These are phyloP conservation scores for Eulemur rubriventer DNA, from an alignment of 2,797 vertebrate species.

Conservation along the genomic window DNA sequence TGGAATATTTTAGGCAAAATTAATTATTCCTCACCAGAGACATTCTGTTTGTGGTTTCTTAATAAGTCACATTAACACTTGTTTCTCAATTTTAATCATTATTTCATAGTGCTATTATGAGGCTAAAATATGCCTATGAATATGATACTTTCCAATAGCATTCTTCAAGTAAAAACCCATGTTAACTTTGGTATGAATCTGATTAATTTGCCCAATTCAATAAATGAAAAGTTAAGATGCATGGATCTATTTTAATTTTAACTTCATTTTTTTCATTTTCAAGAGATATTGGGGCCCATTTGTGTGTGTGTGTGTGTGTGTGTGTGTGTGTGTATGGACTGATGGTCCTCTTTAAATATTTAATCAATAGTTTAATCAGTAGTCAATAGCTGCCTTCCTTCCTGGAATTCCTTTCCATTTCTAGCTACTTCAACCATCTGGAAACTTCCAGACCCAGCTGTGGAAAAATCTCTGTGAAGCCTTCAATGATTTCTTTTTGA, in stretches of 20 bases:
- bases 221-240: background rate
- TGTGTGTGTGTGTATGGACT: too few relatives aligned
- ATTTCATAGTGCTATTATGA: background rate
- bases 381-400: background rate
- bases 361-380: background rate
- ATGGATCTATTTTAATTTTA: background rate
- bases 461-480: background rate
- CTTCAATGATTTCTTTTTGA: background rate
- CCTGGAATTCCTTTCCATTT: background rate
- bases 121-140: background rate
- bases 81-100: background rate
- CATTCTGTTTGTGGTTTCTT: background rate
- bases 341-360: background rate
- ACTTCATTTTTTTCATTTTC: background rate
- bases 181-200: background rate
- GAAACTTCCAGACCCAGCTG: background rate
- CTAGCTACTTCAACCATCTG: background rate
- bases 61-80: background rate
- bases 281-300: fast-evolving
- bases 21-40: background rate
- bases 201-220: background rate
- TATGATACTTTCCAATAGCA: background rate
- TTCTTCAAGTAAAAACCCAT: background rate
- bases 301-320: too few relatives aligned
- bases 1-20: background rate